Conservation (phyloP, 1,140 invertebrate genomes). For the Heterodera schachtii region DNA sequence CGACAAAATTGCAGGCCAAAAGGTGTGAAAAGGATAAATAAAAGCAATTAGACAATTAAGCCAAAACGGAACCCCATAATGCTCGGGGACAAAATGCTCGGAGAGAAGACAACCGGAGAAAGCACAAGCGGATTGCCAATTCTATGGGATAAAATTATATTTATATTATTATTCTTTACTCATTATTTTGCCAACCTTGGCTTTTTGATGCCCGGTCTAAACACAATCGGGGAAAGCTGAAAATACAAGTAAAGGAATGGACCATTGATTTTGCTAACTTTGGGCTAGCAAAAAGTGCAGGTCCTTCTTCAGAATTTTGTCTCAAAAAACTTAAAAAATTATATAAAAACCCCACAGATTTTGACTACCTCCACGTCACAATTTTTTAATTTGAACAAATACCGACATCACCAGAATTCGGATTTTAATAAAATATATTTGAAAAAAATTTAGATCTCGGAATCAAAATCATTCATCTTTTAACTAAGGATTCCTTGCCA, state of each 20-base stretch:
- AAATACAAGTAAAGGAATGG: neutral
- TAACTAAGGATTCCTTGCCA: no score
- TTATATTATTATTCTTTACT: slow-evolving; percentile 2
- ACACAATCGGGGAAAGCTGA: slow-evolving; percentile 27
- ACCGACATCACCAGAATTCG: slow-evolving; percentile 17
- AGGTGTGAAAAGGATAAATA: neutral
- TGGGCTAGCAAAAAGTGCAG: no score
- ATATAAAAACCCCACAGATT: no score
- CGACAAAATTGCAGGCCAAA: slow-evolving; percentile 32
- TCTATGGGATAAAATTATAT: neutral
- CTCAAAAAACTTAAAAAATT: no score
- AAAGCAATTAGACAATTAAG: neutral
- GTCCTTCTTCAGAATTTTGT: no score
- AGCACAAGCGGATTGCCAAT: slow-evolving; percentile 37
- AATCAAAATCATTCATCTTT: no score
- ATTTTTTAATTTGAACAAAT: slow-evolving; percentile 1
- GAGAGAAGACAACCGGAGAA: slow-evolving; percentile 45
- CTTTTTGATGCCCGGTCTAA: slow-evolving; percentile 7
- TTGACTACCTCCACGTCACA: neutral
- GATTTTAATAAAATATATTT: no score
- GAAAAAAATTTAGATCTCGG: neutral
- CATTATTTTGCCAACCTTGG: neutral
- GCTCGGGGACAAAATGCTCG: slow-evolving; percentile 43
- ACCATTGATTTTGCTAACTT: no score
- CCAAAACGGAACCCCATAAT: slow-evolving; percentile 1